Percentiles rank a stretch among this genome's conserved stretches.
Conservation (phyloP, 2,113 vertebrate genomes). For the Carassius auratus region DNA sequence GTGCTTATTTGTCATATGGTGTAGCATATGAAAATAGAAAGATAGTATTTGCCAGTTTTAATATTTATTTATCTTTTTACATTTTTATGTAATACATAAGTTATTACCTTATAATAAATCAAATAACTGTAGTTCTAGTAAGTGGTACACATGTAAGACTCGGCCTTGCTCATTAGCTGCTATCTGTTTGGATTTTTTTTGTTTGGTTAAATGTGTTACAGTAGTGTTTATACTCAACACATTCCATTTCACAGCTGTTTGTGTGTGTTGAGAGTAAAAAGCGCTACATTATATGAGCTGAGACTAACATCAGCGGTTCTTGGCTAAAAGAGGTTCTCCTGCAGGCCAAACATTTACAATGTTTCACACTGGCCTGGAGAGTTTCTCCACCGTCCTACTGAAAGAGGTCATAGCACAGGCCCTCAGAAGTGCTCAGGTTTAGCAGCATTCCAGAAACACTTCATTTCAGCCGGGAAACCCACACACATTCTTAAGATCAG, state of each 20-base stretch:
- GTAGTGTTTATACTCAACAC: not conserved
- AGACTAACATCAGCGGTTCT: not conserved
- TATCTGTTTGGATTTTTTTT: not conserved
- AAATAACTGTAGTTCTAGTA: not conserved
- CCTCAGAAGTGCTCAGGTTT: not conserved
- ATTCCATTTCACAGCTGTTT: not conserved
- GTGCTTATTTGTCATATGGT: not conserved
- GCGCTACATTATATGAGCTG: not conserved
- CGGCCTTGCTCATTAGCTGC: not conserved
- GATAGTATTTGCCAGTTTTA: not conserved
- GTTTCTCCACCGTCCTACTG: not conserved
- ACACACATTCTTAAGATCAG: constrained; percentile 1
- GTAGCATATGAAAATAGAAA: not conserved
- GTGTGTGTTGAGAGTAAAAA: not conserved
- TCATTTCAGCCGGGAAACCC: not conserved
- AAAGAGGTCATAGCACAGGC: constrained; percentile 5
- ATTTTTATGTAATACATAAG: no score
- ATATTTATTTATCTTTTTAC: not conserved
- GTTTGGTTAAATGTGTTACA: not conserved
- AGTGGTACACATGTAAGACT: not conserved
- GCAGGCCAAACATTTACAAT: constrained; percentile 18
- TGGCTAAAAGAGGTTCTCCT: not conserved
- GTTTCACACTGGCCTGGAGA: constrained; percentile 5
- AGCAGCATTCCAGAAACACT: constrained; percentile 26
- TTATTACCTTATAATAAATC: not conserved